Evolutionary conservation across 2,113 vertebrate genomes (phyloP).

Genomic region (Ictalurus furcatus): DNA sequence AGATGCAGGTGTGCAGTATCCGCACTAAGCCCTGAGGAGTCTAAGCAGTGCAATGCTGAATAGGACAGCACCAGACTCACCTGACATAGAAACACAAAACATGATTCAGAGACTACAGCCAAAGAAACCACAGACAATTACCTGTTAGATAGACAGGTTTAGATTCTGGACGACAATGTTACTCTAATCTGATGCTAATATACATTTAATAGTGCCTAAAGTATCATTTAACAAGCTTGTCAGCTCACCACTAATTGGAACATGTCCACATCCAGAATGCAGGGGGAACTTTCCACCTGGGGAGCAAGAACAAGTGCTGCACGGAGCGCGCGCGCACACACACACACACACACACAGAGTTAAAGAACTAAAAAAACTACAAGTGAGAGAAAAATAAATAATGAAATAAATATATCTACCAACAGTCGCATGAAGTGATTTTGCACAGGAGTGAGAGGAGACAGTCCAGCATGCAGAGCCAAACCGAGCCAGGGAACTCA

Average conservation of each 20-base stretch:
- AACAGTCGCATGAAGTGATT: constrained; percentile 87
- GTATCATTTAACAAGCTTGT: not conserved
- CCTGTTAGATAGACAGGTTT: too few relatives aligned
- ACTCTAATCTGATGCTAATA: not conserved
- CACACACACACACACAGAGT: not conserved
- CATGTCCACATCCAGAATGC: constrained; percentile 93
- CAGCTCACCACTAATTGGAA: constrained; percentile 93
- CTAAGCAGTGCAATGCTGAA: constrained; percentile 82
- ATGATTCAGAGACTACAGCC: not conserved
- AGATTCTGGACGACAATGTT: too few relatives aligned
- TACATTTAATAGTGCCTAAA: not conserved
- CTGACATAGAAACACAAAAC: constrained; percentile 63
- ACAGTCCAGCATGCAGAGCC: constrained; percentile 91
- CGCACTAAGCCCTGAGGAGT: constrained; percentile 82
- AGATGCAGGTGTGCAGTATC: constrained; percentile 87
- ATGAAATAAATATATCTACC: constrained; percentile 71
- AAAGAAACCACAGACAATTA: not conserved
- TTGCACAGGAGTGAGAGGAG: constrained; percentile 78
- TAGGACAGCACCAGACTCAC: constrained; percentile 87
- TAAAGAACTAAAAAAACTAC: not conserved
- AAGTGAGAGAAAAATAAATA: not conserved
- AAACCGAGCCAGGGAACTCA: constrained; percentile 87
- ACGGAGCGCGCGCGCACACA: not conserved
- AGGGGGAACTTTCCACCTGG: constrained; percentile 73
- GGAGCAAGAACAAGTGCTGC: constrained; percentile 84